Evolutionary conservation across 1,140 invertebrate species (phyloP).

Genomic region (Bombus confusus): DNA sequence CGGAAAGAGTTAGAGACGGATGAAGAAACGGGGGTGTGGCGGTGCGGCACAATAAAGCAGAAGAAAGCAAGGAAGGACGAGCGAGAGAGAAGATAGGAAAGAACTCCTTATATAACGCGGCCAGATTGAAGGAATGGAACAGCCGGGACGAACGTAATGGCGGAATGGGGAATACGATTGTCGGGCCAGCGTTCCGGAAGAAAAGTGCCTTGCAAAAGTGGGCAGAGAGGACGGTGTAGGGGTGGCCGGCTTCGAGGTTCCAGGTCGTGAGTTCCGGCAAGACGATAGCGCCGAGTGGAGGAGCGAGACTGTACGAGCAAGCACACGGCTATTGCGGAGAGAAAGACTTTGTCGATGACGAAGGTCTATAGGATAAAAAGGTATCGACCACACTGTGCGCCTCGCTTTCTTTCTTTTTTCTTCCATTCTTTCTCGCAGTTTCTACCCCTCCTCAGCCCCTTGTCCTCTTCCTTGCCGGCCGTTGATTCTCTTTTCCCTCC

Average conservation of each 20-base stretch:
- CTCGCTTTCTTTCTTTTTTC: neutral
- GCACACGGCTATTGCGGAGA: neutral
- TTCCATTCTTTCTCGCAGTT: no score
- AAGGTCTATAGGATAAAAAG: slow-evolving; percentile 24
- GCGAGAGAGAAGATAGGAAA: slow-evolving; percentile 20
- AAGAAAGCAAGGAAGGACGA: neutral
- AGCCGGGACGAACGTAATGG: slow-evolving; percentile 69
- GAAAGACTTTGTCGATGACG: slow-evolving; percentile 16
- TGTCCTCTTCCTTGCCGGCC: no score
- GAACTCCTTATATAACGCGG: slow-evolving; percentile 71
- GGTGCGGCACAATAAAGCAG: neutral
- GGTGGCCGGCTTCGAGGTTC: slow-evolving; percentile 8
- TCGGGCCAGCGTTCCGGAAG: slow-evolving; percentile 78
- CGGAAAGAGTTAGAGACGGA: slow-evolving; percentile 21
- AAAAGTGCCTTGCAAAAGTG: slow-evolving; percentile 78
- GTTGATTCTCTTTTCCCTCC: neutral
- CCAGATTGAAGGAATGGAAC: slow-evolving; percentile 77
- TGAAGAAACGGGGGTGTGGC: no score
- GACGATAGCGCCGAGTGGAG: slow-evolving; percentile 27
- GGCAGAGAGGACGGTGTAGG: slow-evolving; percentile 1
- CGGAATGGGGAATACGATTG: slow-evolving; percentile 80
- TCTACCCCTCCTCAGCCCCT: no score
- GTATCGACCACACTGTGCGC: neutral
- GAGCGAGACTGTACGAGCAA: neutral
- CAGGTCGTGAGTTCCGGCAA: slow-evolving; percentile 41